phyloP scores from a whole-genome alignment of 2,797 vertebrate genomes.

The Erethizon dorsatum region DNA sequence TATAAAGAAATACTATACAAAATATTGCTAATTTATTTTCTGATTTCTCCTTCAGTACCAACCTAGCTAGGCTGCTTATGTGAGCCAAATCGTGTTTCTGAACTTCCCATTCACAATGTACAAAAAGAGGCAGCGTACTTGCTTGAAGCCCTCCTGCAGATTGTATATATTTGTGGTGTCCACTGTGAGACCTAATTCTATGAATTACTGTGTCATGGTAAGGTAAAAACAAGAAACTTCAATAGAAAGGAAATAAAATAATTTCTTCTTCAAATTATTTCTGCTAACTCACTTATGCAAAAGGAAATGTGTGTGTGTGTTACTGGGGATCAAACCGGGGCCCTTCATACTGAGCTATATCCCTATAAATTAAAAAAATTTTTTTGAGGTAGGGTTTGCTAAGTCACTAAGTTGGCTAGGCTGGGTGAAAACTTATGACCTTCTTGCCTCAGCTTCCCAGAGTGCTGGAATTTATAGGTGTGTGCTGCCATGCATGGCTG shows the following conservation, averaged over 20 bases:
- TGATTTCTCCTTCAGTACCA: constrained; percentile 51
- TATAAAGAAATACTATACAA: neutral
- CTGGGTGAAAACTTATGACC: neutral
- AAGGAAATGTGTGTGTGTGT: neutral
- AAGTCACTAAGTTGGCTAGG: neutral
- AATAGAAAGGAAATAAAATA: constrained; percentile 46
- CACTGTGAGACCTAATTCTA: constrained; percentile 33
- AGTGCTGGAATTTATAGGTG: neutral
- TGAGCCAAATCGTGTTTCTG: neutral
- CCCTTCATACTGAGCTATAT: neutral
- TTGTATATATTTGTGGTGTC: neutral
- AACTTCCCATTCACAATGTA: neutral
- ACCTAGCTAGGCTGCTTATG: neutral
- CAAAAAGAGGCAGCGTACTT: neutral
- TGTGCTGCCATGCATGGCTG: neutral
- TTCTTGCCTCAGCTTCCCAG: neutral
- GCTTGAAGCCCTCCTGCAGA: neutral
- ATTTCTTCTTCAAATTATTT: constrained; percentile 45
- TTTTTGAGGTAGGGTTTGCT: neutral
- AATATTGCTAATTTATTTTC: constrained; percentile 44
- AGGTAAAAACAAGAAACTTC: constrained; percentile 25
- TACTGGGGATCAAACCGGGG: neutral
- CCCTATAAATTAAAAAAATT: neutral
- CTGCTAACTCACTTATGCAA: constrained; percentile 19
- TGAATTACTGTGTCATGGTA: neutral